These are phyloP conservation scores for Axis porcinus DNA, from an alignment of 2,113 vertebrate species.

Conservation along the genomic window DNA sequence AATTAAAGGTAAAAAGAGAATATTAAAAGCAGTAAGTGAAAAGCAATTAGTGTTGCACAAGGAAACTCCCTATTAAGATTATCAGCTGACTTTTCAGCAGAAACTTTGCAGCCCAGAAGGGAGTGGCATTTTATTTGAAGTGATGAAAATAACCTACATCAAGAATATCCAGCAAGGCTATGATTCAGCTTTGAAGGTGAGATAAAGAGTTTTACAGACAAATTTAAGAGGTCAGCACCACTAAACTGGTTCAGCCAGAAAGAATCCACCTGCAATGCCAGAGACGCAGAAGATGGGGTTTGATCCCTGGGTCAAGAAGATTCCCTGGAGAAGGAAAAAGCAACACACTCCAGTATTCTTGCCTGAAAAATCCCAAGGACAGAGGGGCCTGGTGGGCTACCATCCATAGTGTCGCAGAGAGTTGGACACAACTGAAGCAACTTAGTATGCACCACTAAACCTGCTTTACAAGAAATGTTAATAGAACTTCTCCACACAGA, in stretches of 20 bases:
- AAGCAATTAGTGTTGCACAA: not conserved
- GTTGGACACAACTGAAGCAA: not conserved
- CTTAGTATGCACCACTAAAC: not conserved
- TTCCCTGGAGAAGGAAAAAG: not conserved
- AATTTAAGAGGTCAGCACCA: not conserved
- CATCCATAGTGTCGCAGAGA: not conserved
- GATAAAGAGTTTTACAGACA: not conserved
- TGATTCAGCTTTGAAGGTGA: not conserved
- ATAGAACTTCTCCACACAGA: not conserved
- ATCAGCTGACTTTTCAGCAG: not conserved
- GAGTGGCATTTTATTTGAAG: not conserved
- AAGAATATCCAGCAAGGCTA: not conserved
- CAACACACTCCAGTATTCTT: not conserved
- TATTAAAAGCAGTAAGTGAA: not conserved
- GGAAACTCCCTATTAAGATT: not conserved
- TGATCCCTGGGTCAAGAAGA: not conserved
- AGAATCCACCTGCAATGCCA: not conserved
- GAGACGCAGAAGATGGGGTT: not conserved
- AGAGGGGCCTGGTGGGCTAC: not conserved
- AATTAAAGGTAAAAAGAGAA: not conserved
- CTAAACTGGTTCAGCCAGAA: not conserved
- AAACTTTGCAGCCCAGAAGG: not conserved
- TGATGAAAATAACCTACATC: not conserved
- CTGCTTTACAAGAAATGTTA: not conserved
- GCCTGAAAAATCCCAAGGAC: not conserved